Evolutionary conservation across 2,113 vertebrate species (phyloP).

Genomic region (Candoia aspera): DNA sequence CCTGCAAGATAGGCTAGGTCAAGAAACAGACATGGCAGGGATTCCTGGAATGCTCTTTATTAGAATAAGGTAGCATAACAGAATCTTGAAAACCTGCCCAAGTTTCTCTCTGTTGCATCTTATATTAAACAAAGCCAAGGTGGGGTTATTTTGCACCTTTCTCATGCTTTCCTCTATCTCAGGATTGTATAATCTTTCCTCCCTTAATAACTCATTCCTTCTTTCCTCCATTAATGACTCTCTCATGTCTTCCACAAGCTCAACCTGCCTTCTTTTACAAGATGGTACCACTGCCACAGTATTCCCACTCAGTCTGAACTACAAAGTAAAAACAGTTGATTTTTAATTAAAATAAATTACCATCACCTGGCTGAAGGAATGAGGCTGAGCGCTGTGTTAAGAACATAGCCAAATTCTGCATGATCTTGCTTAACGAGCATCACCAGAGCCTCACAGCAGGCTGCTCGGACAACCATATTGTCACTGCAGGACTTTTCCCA

Average conservation of each 20-base stretch:
- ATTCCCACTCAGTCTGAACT: not conserved
- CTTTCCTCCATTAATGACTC: not conserved
- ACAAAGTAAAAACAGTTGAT: not conserved
- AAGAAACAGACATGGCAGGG: not conserved
- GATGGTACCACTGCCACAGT: not conserved
- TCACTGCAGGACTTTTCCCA: conserved; percentile 93
- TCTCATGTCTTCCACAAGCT: not conserved
- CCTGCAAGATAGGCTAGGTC: not conserved
- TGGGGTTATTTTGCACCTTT: not conserved
- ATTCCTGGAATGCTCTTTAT: not conserved
- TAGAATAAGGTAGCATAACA: not conserved
- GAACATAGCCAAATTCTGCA: conserved; percentile 82
- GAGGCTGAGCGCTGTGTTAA: conserved; percentile 86
- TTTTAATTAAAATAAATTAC: conserved; percentile 8
- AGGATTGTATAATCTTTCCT: not conserved
- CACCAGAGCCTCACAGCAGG: conserved; percentile 87
- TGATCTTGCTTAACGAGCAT: conserved; percentile 89
- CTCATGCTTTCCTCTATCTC: not conserved
- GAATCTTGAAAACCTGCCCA: not conserved
- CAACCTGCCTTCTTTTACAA: not conserved
- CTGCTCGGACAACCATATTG: conserved; percentile 76
- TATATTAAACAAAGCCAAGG: not conserved
- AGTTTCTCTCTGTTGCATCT: not conserved
- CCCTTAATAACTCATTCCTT: not conserved
- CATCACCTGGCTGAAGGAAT: conserved; percentile 91